These are phyloP conservation scores for Coendou prehensilis DNA, from an alignment of 2,797 vertebrate genomes.

Conservation along the genomic window DNA sequence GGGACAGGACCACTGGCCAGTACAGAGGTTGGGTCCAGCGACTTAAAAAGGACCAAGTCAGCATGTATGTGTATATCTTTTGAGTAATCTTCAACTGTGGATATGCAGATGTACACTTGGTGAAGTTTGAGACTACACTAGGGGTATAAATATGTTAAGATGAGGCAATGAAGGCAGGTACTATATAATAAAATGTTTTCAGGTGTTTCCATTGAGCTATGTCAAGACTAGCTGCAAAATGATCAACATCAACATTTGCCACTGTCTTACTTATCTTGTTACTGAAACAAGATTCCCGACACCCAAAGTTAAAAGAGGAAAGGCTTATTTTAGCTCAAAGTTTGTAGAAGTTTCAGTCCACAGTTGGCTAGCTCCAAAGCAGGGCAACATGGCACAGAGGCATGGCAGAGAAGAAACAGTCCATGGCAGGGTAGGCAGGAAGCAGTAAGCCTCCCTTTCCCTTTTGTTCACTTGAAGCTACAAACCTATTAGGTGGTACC, in stretches of 20 bases:
- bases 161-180: background rate
- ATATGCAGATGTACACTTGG: background rate
- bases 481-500: background rate
- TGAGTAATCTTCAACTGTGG: background rate
- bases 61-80: rapidly evolving
- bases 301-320: background rate
- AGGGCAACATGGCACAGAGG: background rate
- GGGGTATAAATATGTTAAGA: background rate
- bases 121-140: background rate
- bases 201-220: background rate
- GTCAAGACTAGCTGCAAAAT: background rate
- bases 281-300: background rate
- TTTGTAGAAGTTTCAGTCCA: background rate
- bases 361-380: background rate
- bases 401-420: background rate
- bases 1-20: background rate
- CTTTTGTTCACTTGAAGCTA: background rate
- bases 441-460: background rate
- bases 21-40: background rate
- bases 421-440: background rate
- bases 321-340: background rate
- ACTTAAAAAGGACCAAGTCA: background rate
- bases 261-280: background rate
- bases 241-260: no score
- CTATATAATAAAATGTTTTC: background rate